Base-by-base conservation (phyloP, 2,888 invertebrate species). In the Busseola fusca region DNA sequence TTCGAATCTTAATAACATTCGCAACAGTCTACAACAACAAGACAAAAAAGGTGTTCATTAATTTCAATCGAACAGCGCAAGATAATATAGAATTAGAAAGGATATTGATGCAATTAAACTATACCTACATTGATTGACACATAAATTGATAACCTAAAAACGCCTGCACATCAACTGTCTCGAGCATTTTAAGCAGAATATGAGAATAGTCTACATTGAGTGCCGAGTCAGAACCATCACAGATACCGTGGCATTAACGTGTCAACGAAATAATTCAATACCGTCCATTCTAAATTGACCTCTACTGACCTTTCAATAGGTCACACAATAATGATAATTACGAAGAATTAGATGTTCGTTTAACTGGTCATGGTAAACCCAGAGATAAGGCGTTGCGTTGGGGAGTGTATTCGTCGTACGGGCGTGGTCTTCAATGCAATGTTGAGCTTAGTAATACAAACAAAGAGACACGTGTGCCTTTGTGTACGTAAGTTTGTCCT, bases 341-440 rank as follows among this genome's bases (percentile, higher is more conserved):
- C 34, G 60, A 69, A 64, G 80, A 80, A 76, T 82, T 76, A 80
- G 72, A 74, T 78, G 78, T 80, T 81, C 63, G 77, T 69, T 74
- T 70, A 72, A 80, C 84, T 86, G 84, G 83, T 80, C 74, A 72
- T 72, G 69, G 78, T 77, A 76, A 74, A 85, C 80, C 80, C 76
- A 74, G 74, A 86, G 87, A 87, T 90, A 88, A 85, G 76, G 76
- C 71, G 80, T 77, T 69, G 66, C 69, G 80, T 76, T 69, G 66
- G 69, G 76, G 78, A 78, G 83, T 83, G 84, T 78, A 81, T 86
- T 81, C 87, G 87, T 80, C 82, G 84, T 78, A 81, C 87, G 88
- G 88, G 89, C 91, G 91, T 91, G 93, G 86, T 86, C 76, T 73
- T 81, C 86, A 91, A 93, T 92, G 88, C 87, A 85, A 84, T 87